phyloP scores from a whole-genome alignment of 1,140 invertebrate genomes.

The Neuroterus valhalla region DNA sequence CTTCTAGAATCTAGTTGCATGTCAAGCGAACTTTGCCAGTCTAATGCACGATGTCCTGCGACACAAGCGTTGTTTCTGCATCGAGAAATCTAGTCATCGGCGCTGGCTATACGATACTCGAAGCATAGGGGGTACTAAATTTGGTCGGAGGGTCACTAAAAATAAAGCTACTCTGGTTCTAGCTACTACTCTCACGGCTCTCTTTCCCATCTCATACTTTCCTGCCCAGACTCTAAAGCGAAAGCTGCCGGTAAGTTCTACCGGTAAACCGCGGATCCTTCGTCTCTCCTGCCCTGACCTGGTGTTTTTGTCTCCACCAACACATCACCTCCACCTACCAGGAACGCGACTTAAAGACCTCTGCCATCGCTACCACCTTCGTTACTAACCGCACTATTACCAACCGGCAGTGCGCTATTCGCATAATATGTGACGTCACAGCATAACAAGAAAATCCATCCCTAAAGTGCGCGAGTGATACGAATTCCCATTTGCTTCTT shows the following conservation, averaged over 20 bases:
- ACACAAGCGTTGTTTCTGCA: neutral
- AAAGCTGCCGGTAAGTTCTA: constrained; percentile 61
- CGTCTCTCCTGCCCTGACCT: constrained; percentile 47
- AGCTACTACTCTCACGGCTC: constrained; percentile 54
- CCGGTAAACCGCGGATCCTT: constrained; percentile 42
- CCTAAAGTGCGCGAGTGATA: constrained; percentile 48
- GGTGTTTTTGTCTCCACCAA: constrained; percentile 43
- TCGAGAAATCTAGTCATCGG: constrained; percentile 52
- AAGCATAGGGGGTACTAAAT: constrained; percentile 69
- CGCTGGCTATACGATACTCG: constrained; percentile 68
- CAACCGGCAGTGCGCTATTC: constrained; percentile 51
- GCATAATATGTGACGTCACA: constrained; percentile 51
- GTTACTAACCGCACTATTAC: constrained; percentile 47
- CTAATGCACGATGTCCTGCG: neutral
- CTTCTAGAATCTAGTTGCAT: no score
- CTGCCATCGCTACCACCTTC: constrained; percentile 36
- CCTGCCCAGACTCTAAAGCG: constrained; percentile 51
- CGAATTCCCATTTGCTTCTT: neutral
- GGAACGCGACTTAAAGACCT: constrained; percentile 34
- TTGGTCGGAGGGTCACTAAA: constrained; percentile 69
- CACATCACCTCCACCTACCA: constrained; percentile 50
- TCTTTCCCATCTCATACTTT: constrained; percentile 53
- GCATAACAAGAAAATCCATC: constrained; percentile 43
- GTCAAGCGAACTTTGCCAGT: no score
- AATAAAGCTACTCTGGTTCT: constrained; percentile 62